Percentiles rank a stretch among this genome's conserved stretches.
Evolutionary conservation across 2,888 invertebrate species (phyloP).

Genomic region (Nomada fucata): DNA sequence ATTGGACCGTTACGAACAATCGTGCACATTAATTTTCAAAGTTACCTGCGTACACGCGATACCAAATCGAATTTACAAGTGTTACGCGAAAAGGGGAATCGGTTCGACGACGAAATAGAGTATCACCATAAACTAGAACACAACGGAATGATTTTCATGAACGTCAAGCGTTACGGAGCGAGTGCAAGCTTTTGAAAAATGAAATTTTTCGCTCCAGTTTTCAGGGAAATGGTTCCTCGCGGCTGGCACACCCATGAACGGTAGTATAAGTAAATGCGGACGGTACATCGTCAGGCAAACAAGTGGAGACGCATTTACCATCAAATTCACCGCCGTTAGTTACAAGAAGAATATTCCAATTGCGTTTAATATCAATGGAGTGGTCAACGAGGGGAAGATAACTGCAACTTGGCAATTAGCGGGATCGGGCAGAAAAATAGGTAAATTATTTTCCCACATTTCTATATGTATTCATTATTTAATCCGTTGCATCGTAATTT

Average conservation of each 20-base stretch:
- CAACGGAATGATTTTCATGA: neutral
- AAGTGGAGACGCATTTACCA: neutral
- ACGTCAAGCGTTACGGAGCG: neutral
- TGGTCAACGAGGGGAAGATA: slow-evolving; percentile 43
- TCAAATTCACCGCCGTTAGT: slow-evolving; percentile 60
- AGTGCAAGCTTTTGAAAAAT: neutral
- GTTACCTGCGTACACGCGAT: slow-evolving; percentile 45
- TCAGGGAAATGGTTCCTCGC: slow-evolving; percentile 62
- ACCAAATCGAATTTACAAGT: slow-evolving; percentile 39
- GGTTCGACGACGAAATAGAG: neutral
- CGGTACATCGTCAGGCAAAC: slow-evolving; percentile 40
- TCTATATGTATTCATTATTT: neutral
- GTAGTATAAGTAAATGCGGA: slow-evolving; percentile 61
- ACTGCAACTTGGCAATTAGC: slow-evolving; percentile 62
- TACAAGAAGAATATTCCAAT: slow-evolving; percentile 42
- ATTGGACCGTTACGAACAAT: slow-evolving; percentile 46
- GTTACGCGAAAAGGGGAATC: neutral
- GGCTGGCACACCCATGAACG: slow-evolving; percentile 58
- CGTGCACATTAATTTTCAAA: slow-evolving; percentile 42
- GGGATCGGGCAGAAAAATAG: slow-evolving; percentile 57
- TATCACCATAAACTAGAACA: neutral
- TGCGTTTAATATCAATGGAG: slow-evolving; percentile 48
- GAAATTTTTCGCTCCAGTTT: slow-evolving; percentile 16
- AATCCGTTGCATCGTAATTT: neutral
- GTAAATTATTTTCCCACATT: slow-evolving; percentile 34